A percentile compares a stretch with the other conserved stretches of the same genome.
These are phyloP conservation scores for Aleadryas rufinucha DNA, from an alignment of 2,113 vertebrate species.

Conservation along the genomic window DNA sequence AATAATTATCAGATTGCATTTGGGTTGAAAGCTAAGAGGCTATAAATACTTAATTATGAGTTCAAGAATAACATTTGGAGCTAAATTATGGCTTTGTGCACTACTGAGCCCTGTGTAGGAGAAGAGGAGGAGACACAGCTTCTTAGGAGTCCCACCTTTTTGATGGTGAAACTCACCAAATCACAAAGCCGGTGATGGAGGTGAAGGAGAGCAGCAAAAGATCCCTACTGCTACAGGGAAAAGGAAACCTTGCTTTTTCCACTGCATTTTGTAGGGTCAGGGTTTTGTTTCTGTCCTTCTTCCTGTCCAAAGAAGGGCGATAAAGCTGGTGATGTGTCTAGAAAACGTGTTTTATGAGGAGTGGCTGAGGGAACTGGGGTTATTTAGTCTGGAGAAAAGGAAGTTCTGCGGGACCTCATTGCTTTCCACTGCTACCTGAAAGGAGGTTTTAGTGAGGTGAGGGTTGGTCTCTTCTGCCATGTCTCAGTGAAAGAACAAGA, in stretches of 20 bases:
- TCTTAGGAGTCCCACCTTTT: neutral
- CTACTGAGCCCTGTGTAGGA: neutral
- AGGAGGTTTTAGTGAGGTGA: neutral
- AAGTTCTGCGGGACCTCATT: neutral
- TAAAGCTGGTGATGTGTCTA: neutral
- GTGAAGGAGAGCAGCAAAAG: neutral
- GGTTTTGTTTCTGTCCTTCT: neutral
- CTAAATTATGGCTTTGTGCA: neutral
- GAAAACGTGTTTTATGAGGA: neutral
- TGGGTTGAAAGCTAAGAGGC: neutral
- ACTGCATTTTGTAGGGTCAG: neutral
- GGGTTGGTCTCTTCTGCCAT: neutral
- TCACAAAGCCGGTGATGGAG: neutral
- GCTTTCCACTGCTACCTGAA: neutral
- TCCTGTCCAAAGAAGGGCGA: neutral
- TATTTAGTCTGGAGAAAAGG: neutral
- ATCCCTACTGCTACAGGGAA: neutral
- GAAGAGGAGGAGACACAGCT: neutral
- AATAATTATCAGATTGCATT: slow-evolving; percentile 19
- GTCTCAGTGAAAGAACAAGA: neutral
- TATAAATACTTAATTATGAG: slow-evolving; percentile 38
- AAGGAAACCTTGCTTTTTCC: neutral
- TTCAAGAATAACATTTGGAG: neutral
- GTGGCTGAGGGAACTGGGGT: neutral
- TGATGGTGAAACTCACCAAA: neutral